Percentiles rank a stretch among this genome's conserved stretches.
These are phyloP conservation scores for Euzetes globulus DNA, from an alignment of 2,888 invertebrate species.

Conservation along the genomic window DNA sequence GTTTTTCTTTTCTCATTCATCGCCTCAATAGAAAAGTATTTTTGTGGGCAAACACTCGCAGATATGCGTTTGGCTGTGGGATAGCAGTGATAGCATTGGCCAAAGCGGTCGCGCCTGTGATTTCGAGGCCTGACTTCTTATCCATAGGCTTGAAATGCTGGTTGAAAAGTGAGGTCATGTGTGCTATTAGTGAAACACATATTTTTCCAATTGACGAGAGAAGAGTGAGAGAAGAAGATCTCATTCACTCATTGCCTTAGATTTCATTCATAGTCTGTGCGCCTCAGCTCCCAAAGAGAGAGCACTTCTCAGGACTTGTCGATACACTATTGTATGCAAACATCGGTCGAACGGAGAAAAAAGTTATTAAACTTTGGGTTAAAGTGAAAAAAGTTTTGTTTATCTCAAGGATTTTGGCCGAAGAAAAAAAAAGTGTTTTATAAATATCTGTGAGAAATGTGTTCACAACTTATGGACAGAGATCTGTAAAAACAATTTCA, in stretches of 20 bases:
- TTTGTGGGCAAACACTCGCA: neutral
- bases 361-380: neutral
- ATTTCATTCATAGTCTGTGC: neutral
- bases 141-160: neutral
- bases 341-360: neutral
- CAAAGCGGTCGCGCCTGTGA: neutral
- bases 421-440: neutral
- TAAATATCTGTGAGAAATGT: neutral
- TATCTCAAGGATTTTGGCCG: neutral
- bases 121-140: conserved; percentile 3
- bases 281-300: neutral
- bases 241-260: conserved; percentile 1
- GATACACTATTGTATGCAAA: neutral
- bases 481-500: neutral
- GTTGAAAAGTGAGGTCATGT: conserved; percentile 8
- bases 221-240: neutral
- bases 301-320: neutral
- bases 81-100: neutral
- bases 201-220: neutral
- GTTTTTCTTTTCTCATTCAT: neutral
- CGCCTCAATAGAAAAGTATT: neutral
- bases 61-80: neutral
- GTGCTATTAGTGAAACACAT: neutral
- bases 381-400: neutral
- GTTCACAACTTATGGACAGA: neutral